Conservation (phyloP, 1,140 invertebrate species). For the Sycophila sp. region DNA sequence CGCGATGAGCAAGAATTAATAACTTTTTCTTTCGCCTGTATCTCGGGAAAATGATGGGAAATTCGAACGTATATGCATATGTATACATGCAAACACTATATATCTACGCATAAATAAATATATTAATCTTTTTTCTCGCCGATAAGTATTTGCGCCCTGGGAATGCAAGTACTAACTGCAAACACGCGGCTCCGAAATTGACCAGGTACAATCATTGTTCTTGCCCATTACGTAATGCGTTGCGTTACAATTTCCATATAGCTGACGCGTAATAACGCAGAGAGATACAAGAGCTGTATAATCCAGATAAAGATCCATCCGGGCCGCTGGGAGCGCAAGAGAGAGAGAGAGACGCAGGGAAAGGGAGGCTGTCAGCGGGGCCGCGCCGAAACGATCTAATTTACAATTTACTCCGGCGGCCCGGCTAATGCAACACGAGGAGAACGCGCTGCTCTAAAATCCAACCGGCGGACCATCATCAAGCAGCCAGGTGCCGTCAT, state of each 20-base stretch:
- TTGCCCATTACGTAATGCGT: background rate
- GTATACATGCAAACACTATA: no score
- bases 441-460: background rate
- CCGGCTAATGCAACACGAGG: background rate
- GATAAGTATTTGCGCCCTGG: no score
- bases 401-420: slow-evolving; percentile 35
- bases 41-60: no score
- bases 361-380: slow-evolving; percentile 14
- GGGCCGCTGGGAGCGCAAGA: background rate
- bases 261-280: background rate
- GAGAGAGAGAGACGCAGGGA: background rate
- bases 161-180: no score
- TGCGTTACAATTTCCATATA: background rate
- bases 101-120: no score
- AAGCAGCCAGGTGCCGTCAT: slow-evolving; percentile 5
- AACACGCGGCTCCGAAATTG: no score
- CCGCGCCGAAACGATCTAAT: slow-evolving; percentile 30
- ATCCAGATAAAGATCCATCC: background rate
- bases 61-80: no score
- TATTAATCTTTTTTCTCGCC: no score
- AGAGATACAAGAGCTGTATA: background rate
- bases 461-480: background rate
- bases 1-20: no score
- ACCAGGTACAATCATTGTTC: background rate
- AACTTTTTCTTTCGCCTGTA: no score